Base-by-base conservation (phyloP, 2,888 invertebrate genomes). In the Leucoptera coffeella region DNA sequence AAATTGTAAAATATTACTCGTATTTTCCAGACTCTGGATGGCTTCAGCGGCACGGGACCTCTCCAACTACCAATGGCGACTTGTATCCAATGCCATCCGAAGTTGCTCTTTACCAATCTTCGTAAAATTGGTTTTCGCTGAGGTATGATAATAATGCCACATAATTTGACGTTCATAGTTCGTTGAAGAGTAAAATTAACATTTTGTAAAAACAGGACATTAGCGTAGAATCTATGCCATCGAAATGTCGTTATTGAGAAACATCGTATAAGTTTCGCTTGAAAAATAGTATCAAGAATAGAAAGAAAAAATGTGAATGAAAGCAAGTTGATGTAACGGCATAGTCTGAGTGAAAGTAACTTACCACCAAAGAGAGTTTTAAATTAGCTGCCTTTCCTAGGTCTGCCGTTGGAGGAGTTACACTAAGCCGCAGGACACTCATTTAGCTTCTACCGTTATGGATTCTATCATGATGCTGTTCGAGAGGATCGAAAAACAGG, bases 361-460 rank as follows among this genome's bases (percentile, higher is more conserved):
- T n/a, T n/a, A n/a, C n/a, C n/a, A n/a, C n/a, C n/a, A n/a, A n/a
- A n/a, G n/a, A n/a, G n/a, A n/a, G n/a, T n/a, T n/a, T n/a, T n/a
- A n/a, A n/a, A n/a, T n/a, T 17, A 17, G n/a, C n/a, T 26, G 8
- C 22, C 7, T 11, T 14, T 34, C 36, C 2, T 30, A 65, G 65
- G 92, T 97, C 14, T 93, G 92, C 49, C 76, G 94, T 35, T 97
- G 97, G 97, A 77, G 93, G 28, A 95, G 95, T 38, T 97, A 96
- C 52, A 94, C 94, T 0, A 87, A 90, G 41, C 88, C 92, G 0
- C 86, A 88, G 36, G 92, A 94, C 40, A 95, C 94, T 0, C 85
- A 91, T 42, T 65, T 99, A 14, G 93, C 94, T 0, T 89, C 86
- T 11, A 93, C 90, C 2, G 94, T 96, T 1, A 94, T 94, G 88